Base-by-base conservation (phyloP, 1,140 invertebrate genomes). In the Popillia japonica region DNA sequence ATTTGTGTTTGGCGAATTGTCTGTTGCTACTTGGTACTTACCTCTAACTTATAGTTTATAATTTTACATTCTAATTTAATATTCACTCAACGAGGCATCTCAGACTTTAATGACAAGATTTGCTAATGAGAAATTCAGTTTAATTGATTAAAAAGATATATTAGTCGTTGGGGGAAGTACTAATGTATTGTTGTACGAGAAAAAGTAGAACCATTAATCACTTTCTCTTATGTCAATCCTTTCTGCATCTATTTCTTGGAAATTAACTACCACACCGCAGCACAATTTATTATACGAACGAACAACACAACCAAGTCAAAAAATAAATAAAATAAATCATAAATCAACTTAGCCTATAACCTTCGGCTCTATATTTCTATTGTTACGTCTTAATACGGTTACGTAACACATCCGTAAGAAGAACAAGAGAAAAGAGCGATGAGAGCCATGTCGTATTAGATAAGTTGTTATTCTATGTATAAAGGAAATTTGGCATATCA, bases 401-500 rank as follows among this genome's bases (percentile, higher is more conserved):
- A 55, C 48, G 48, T n/a, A 55, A 55, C 61, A 27, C 22, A 68
- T 27, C 61, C 3, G 22, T 17, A 64, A 22, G 22, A 10, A n/a
- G 22, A 68, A 34, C 14, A 64, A 22, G 22, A 10, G 9, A 68
- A 68, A 34, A 34, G 22, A 17, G 61, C 20, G 9, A 68, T 17
- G 27, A 68, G 11, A 3, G 61, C 22, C 61, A 68, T 27, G 22
- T 9, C 27, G 27, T 23, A 34, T 11, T 68, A 34, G 20, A 68
- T 22, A 27, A 68, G 22, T 9, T 68, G 61, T 22, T 34, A 10
- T 23, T 27, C 61, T 34, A 3, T 68, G 22, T 10, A n/a, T 74
- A 44, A 74, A 74, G 41, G 34, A 44, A 74, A 74, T 74, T 74
- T 42, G 40, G 72, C 72, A 74, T 74, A 74, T 74, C 72, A 74